phyloP scores from a whole-genome alignment of 64 coral and sea anemone species.

The Pocillopora damicornis region DNA sequence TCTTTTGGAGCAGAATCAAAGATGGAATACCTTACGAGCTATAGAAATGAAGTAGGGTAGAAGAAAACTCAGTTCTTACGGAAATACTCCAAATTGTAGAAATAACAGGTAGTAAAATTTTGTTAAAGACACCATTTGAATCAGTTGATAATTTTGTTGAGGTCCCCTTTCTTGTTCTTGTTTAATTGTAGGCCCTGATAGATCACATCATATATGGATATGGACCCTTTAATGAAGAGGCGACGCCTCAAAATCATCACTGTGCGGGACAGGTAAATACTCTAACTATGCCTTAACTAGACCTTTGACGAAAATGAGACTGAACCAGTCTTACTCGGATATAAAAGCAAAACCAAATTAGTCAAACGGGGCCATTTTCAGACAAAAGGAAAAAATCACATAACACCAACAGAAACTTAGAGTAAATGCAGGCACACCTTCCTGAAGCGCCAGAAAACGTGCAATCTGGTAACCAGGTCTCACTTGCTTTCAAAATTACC shows the following conservation, averaged over 20 bases:
- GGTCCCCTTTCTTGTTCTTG: not conserved
- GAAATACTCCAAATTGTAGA: too few relatives aligned
- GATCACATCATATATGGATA: constrained; percentile 62
- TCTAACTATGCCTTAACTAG: not conserved
- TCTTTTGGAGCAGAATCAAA: too few relatives aligned
- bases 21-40: too few relatives aligned
- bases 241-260: constrained; percentile 70
- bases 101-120: too few relatives aligned
- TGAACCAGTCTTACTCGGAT: not conserved
- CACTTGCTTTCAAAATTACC: too few relatives aligned
- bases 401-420: too few relatives aligned
- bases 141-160: not conserved
- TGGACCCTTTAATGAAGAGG: constrained; percentile 49
- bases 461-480: not conserved
- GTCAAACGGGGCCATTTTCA: not conserved
- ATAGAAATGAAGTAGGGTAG: too few relatives aligned
- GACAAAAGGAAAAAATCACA: not conserved
- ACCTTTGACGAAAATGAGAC: not conserved
- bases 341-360: not conserved
- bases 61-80: too few relatives aligned
- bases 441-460: not conserved
- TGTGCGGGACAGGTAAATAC: constrained; percentile 73
- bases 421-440: too few relatives aligned
- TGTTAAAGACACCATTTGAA: too few relatives aligned
- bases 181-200: constrained; percentile 37